Base-by-base conservation (phyloP, 2,113 vertebrate genomes). In the Eonycteris spelaea region DNA sequence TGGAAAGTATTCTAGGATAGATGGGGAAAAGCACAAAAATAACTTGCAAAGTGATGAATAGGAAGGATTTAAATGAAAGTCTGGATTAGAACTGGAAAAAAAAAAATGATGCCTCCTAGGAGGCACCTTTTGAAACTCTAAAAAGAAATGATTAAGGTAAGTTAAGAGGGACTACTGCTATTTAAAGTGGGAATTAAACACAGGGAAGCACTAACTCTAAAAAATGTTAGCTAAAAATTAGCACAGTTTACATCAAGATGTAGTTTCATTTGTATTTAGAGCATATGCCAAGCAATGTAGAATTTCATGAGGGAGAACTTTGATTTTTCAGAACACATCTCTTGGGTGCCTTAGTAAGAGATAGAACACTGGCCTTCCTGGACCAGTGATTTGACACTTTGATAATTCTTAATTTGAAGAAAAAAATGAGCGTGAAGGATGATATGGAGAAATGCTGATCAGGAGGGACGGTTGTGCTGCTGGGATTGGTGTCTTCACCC, bases 401-500 rank as follows among this genome's bases (percentile, higher is more conserved):
- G 33, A 14, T 45, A 48, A 73, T 43, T 38, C 33, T 57, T 43
- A 63, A 75, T 79, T 75, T 70, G 74, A 77, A 83, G 74, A 18
- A 83, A 65, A 5, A 15, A 71, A 38, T 51, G 43, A 30, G 28
- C 0, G 11, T 8, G 22, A 30, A 22, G 33, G 61, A 51, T 2
- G 19, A 48, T 15, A 11, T 22, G 6, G 48, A n/a, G n/a, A 28
- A 61, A 59, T 2, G 6, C 15, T 19, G 40, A 63, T 38, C 35
- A 53, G 7, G 5, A 33, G 59, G 55, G 53, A 73, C 35, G n/a
- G 0, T 0, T 7, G 43, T 7, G 8, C 53, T 33, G 24, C 26
- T 78, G 1, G 0, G 73, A 21, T 26, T 1, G 0, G 13, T 35
- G 10, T 2, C 26, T 15, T 2, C 12, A 1, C 1, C 4, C 6